Evolutionary conservation across 1,140 invertebrate genomes (phyloP).

Genomic region (Drosophila funebris): DNA sequence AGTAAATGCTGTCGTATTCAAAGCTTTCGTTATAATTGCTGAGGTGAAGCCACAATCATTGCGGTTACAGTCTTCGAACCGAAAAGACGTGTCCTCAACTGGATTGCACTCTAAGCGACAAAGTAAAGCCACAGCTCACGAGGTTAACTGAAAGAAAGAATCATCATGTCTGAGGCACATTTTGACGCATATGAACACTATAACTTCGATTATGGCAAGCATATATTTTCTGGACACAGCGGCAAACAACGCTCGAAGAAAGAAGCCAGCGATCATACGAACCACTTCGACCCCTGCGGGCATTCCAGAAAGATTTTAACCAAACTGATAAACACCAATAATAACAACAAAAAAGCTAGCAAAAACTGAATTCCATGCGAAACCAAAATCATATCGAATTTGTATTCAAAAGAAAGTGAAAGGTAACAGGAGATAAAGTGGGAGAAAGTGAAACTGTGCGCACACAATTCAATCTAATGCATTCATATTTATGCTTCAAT

Average conservation of each 20-base stretch:
- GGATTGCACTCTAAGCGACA: not conserved
- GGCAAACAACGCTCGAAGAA: constrained; percentile 94
- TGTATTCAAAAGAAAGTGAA: constrained; percentile 18
- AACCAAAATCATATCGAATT: not conserved
- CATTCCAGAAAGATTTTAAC: constrained; percentile 95
- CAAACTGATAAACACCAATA: constrained; percentile 92
- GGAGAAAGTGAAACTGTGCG: constrained; percentile 18
- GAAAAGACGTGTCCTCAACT: constrained; percentile 17
- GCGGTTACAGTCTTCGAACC: not conserved
- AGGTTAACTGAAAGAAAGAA: constrained; percentile 67
- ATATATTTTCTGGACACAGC: constrained; percentile 92
- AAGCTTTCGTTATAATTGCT: constrained; percentile 22
- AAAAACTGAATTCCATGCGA: constrained; percentile 53
- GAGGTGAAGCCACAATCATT: constrained; percentile 6
- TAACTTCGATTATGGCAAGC: constrained; percentile 95
- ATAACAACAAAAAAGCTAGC: constrained; percentile 86
- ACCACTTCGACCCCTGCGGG: constrained; percentile 94
- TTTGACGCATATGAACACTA: constrained; percentile 96
- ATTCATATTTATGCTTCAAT: not conserved
- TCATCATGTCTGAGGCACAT: constrained; percentile 85
- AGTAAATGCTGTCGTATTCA: not conserved
- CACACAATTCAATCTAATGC: not conserved
- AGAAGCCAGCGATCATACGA: constrained; percentile 92
- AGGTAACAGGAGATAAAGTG: not conserved
- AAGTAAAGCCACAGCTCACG: constrained; percentile 37